Conservation (phyloP, 2,113 vertebrate species). For the Scophthalmus maximus region DNA sequence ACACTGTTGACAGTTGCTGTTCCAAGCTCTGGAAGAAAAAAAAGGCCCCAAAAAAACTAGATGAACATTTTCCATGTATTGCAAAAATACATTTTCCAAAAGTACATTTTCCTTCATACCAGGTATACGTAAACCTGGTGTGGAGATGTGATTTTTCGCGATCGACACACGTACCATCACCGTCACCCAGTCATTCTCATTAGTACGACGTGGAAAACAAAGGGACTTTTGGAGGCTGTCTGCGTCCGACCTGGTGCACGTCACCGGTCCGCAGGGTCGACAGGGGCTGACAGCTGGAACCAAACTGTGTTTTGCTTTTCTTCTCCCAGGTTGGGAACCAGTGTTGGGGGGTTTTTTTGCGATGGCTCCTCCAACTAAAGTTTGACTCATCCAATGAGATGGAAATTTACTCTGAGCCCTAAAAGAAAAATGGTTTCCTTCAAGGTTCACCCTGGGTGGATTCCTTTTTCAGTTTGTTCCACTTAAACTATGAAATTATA, state of each 20-base stretch:
- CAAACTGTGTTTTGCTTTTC: constrained; percentile 13
- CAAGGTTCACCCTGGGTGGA: background rate
- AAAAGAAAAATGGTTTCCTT: background rate
- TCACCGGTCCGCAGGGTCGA: background rate
- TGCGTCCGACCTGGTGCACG: background rate
- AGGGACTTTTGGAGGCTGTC: background rate
- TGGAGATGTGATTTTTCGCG: too few relatives aligned
- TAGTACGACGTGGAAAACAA: background rate
- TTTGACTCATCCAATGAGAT: constrained; percentile 1
- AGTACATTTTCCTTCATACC: background rate
- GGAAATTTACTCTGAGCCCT: background rate
- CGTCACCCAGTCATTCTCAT: constrained; percentile 1
- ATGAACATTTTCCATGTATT: constrained; percentile 28
- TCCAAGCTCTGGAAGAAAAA: constrained; percentile 30
- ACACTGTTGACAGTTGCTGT: constrained; percentile 29
- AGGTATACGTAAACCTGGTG: constrained; percentile 16
- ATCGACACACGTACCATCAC: background rate
- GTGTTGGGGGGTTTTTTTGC: too few relatives aligned
- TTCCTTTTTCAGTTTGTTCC: background rate
- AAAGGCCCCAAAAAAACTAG: too few relatives aligned
- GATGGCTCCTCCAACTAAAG: background rate
- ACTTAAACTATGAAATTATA: background rate
- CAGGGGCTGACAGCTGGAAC: constrained; percentile 1
- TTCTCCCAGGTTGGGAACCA: background rate
- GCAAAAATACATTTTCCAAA: constrained; percentile 11